Evolutionary conservation across 2,888 invertebrate genomes (phyloP).

Genomic region (Aleiodes testaceus): DNA sequence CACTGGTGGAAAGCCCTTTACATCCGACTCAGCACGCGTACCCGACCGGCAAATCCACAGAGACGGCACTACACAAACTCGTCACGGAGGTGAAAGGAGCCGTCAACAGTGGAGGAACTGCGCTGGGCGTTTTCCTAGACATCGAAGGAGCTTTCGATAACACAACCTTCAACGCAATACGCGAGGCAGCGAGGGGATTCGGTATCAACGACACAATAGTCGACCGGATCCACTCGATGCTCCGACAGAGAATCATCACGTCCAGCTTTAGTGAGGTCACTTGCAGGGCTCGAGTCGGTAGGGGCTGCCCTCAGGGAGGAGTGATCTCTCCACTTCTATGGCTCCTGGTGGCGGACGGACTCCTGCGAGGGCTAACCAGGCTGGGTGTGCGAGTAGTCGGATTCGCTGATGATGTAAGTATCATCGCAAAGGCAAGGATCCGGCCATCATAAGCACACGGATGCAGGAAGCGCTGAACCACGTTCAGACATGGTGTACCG

Average conservation of each 20-base stretch:
- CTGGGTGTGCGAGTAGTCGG: constrained; percentile 7
- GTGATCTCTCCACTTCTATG: constrained; percentile 43
- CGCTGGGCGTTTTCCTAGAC: constrained; percentile 46
- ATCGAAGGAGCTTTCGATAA: constrained; percentile 50
- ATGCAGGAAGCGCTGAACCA: constrained; percentile 39
- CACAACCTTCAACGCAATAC: constrained; percentile 40
- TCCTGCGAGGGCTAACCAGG: constrained; percentile 33
- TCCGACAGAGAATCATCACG: constrained; percentile 3
- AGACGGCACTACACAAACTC: too few relatives aligned
- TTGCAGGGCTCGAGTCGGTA: constrained; percentile 16
- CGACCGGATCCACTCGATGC: constrained; percentile 6
- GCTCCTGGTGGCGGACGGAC: constrained; percentile 39
- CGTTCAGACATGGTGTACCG: constrained; percentile 29
- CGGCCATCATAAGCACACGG: not conserved
- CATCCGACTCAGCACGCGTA: too few relatives aligned
- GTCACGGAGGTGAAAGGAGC: too few relatives aligned
- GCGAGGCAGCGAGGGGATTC: constrained; percentile 25
- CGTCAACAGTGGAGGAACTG: too few relatives aligned
- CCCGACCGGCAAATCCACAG: too few relatives aligned
- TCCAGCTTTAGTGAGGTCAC: constrained; percentile 17
- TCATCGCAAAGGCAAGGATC: constrained; percentile 28
- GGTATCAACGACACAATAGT: constrained; percentile 8
- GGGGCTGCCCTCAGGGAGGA: constrained; percentile 42
- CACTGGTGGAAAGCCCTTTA: too few relatives aligned
- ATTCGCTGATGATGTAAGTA: constrained; percentile 39